Percentiles rank a stretch among this genome's conserved stretches.
Conservation (phyloP, 2,113 vertebrate genomes). For the Anarhynchus alexandrinus region DNA sequence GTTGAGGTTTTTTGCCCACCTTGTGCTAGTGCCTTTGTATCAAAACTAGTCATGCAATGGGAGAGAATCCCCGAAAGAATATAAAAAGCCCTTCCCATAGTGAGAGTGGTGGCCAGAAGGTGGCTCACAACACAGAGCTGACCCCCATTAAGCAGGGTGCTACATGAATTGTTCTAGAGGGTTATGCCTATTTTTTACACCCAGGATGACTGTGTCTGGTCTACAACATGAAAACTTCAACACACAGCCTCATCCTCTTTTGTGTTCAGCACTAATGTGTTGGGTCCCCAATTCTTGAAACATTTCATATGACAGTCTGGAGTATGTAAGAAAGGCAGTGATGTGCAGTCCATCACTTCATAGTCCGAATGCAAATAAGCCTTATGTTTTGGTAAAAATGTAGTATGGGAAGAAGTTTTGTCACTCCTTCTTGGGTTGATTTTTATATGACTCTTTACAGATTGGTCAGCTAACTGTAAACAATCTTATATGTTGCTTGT, state of each 20-base stretch:
- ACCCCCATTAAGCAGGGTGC: background rate
- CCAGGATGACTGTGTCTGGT: background rate
- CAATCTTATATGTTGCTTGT: background rate
- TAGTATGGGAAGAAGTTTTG: background rate
- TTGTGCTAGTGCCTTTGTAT: background rate
- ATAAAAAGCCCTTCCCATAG: background rate
- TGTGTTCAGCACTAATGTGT: background rate
- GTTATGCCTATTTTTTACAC: background rate
- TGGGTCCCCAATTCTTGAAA: background rate
- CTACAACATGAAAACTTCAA: background rate
- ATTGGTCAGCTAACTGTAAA: background rate
- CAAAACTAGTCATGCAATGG: background rate
- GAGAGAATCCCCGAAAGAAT: background rate
- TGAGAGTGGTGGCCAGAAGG: background rate
- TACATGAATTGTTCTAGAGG: background rate
- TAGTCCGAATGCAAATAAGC: background rate
- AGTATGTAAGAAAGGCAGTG: accelerated
- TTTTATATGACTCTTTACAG: background rate
- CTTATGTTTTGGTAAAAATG: background rate
- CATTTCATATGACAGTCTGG: background rate
- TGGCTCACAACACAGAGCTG: background rate
- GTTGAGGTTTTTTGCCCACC: background rate
- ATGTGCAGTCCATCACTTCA: background rate
- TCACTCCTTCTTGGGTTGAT: background rate
- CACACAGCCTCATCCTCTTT: background rate